phyloP scores from a whole-genome alignment of 1,140 invertebrate species.

The Bilobella aurantiaca region DNA sequence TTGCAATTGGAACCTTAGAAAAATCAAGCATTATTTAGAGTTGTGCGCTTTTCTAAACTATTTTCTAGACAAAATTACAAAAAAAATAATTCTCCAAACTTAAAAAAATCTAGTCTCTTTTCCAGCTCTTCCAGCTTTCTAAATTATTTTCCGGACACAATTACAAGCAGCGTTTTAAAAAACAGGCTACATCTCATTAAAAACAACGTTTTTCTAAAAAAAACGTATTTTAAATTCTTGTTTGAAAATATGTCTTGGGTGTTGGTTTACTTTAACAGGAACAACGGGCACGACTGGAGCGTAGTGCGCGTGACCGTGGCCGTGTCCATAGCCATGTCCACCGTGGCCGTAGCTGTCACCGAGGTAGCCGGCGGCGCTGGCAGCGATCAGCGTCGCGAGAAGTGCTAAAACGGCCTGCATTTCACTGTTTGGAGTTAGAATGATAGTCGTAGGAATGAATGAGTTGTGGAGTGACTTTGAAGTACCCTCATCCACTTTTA shows the following conservation, averaged over 20 bases:
- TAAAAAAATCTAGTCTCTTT: background rate
- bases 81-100: too few relatives aligned
- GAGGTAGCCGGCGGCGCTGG: conserved; percentile 22
- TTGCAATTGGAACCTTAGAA: conserved; percentile 29
- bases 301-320: conserved; percentile 20
- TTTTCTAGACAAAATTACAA: too few relatives aligned
- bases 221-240: background rate
- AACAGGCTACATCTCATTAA: too few relatives aligned
- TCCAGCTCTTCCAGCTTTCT: too few relatives aligned
- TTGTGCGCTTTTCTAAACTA: too few relatives aligned
- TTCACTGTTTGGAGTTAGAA: background rate
- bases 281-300: conserved; percentile 31
- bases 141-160: too few relatives aligned
- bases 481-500: too few relatives aligned
- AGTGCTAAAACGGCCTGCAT: conserved; percentile 27
- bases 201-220: too few relatives aligned
- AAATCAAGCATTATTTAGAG: too few relatives aligned
- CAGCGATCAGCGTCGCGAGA: conserved; percentile 21
- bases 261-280: conserved; percentile 11
- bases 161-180: too few relatives aligned
- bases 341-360: conserved; percentile 6
- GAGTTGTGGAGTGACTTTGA: conserved; percentile 2
- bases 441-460: background rate
- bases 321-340: conserved; percentile 21
- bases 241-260: background rate